Evolutionary conservation across 2,888 invertebrate species (phyloP).

Genomic region (Rotaria sp.): DNA sequence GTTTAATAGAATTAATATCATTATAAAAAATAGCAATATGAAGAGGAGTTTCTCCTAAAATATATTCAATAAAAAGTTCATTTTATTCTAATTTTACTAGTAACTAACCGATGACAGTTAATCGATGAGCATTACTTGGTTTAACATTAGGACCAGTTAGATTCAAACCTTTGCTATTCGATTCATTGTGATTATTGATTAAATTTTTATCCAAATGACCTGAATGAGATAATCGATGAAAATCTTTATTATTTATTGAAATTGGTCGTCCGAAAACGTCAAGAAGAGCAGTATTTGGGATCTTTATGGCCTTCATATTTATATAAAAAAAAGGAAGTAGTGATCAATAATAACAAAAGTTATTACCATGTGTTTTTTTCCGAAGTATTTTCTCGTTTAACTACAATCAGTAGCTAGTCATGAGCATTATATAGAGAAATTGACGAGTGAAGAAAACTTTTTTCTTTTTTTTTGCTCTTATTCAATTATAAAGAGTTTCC

Average conservation of each 20-base stretch:
- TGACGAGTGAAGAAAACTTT: neutral
- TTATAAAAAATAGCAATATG: slow-evolving; percentile 92
- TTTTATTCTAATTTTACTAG: neutral
- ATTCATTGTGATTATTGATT: neutral
- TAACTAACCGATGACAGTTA: neutral
- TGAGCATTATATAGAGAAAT: neutral
- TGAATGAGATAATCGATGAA: slow-evolving; percentile 29
- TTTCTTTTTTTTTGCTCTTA: neutral
- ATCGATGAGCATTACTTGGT: neutral
- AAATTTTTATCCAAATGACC: neutral
- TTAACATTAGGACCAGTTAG: no score
- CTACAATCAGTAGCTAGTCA: neutral
- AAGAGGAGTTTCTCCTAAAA: slow-evolving; percentile 74
- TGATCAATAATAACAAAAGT: neutral
- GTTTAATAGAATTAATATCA: slow-evolving; percentile 86
- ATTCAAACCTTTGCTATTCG: neutral
- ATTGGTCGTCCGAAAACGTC: slow-evolving; percentile 32
- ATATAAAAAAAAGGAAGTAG: neutral
- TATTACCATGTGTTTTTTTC: neutral
- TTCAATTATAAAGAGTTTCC: neutral
- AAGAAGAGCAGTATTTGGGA: slow-evolving; percentile 35
- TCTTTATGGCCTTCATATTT: slow-evolving; percentile 39
- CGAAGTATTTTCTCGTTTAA: neutral
- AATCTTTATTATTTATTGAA: slow-evolving; percentile 32
- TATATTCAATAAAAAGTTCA: neutral